phyloP scores from a whole-genome alignment of 1,140 invertebrate species.

The Trachelipus rathkii region DNA sequence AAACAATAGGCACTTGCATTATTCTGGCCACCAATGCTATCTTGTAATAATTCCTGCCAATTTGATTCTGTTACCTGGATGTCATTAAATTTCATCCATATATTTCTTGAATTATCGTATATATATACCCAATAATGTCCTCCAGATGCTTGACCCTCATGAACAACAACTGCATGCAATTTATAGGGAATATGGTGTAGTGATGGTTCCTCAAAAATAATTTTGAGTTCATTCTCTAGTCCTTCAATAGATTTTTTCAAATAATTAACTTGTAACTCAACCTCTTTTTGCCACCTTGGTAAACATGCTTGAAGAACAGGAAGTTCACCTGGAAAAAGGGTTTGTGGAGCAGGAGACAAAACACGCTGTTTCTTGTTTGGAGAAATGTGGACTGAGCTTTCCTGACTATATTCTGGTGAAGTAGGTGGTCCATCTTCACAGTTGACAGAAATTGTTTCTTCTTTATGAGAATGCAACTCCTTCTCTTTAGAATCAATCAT shows the following conservation, averaged over 20 bases:
- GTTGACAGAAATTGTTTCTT: constrained; percentile 1
- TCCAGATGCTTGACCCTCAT: constrained; percentile 57
- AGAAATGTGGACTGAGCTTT: constrained; percentile 14
- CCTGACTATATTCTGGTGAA: constrained; percentile 20
- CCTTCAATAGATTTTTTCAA: constrained; percentile 51
- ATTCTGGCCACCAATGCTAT: constrained; percentile 55
- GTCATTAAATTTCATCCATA: constrained; percentile 53
- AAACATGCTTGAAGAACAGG: constrained; percentile 51
- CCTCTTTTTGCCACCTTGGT: constrained; percentile 52
- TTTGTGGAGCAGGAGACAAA: constrained; percentile 34
- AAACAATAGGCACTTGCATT: constrained; percentile 57
- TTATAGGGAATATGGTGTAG: constrained; percentile 53
- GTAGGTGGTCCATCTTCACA: neutral
- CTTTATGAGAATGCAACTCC: neutral
- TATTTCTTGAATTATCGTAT: constrained; percentile 47
- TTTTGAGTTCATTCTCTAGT: constrained; percentile 50
- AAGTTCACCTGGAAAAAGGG: constrained; percentile 35
- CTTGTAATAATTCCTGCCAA: constrained; percentile 54
- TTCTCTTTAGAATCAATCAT: constrained; percentile 29
- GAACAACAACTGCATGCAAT: constrained; percentile 56
- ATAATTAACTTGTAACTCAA: constrained; percentile 51
- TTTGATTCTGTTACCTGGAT: constrained; percentile 54
- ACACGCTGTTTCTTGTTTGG: constrained; percentile 31
- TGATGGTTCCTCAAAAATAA: constrained; percentile 53
- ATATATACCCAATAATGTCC: constrained; percentile 59